Conservation (phyloP, 53 echinoderm and acorn worm species). For the Henricia sp. region DNA sequence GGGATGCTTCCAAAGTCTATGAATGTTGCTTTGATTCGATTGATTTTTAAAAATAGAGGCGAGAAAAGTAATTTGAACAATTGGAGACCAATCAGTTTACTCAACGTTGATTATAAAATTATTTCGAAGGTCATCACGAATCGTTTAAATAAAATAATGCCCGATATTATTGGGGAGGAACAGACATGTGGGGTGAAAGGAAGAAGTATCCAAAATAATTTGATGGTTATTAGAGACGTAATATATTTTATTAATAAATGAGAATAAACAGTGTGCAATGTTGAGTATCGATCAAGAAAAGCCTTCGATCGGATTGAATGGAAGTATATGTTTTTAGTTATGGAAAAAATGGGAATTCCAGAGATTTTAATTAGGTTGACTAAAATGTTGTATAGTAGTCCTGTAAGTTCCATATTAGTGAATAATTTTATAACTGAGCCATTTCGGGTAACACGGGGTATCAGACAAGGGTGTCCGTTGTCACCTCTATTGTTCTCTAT, state of each 20-base stretch:
- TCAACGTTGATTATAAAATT: not conserved
- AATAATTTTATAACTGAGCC: not conserved
- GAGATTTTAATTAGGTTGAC: not conserved
- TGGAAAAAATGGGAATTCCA: not conserved
- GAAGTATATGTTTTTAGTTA: not conserved
- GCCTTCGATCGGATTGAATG: constrained; percentile 9
- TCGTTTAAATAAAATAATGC: not conserved
- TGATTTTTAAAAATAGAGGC: not conserved
- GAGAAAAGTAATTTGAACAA: not conserved
- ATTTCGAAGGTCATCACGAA: not conserved
- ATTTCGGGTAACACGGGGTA: not conserved
- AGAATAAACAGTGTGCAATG: not conserved
- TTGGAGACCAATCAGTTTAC: not conserved
- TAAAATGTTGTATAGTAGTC: not conserved
- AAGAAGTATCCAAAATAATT: not conserved
- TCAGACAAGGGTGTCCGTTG: constrained; percentile 13
- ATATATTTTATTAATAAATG: not conserved
- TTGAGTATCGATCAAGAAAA: constrained; percentile 11
- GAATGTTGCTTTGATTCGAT: too few species aligned
- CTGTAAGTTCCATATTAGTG: not conserved
- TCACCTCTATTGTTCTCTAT: not conserved
- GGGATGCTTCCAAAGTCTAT: too few species aligned
- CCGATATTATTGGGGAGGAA: not conserved
- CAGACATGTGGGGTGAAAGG: not conserved
- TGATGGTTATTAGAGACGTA: not conserved